phyloP scores from a whole-genome alignment of 2,113 vertebrate genomes.

The Chelonoidis abingdonii region DNA sequence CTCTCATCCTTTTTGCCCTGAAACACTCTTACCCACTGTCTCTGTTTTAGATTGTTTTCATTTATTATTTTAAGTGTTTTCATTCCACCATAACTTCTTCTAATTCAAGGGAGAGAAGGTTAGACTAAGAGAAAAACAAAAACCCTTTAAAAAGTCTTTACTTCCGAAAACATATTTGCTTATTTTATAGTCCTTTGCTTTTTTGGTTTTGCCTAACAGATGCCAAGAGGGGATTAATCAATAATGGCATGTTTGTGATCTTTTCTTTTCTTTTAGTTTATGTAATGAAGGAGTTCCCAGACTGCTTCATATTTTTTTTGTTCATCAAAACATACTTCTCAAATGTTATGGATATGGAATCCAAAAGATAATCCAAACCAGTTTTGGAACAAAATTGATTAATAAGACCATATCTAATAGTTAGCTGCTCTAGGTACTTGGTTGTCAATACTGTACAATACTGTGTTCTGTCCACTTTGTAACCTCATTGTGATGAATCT shows the following conservation, averaged over 20 bases:
- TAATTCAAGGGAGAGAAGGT: constrained; percentile 59
- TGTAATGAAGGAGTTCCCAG: constrained; percentile 76
- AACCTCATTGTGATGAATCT: background rate
- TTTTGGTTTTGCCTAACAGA: constrained; percentile 53
- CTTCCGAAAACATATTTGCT: constrained; percentile 72
- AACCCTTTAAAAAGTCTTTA: constrained; percentile 64
- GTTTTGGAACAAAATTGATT: constrained; percentile 1
- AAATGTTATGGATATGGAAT: constrained; percentile 45
- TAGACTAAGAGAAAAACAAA: constrained; percentile 68
- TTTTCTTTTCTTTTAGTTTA: constrained; percentile 78
- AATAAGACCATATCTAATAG: background rate
- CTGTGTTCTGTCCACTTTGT: background rate
- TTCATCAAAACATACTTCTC: constrained; percentile 70
- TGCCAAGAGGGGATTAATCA: constrained; percentile 76
- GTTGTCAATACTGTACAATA: background rate
- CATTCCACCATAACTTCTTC: constrained; percentile 63
- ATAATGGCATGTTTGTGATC: constrained; percentile 64
- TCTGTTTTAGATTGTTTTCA: constrained; percentile 19
- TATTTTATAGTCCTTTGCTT: constrained; percentile 69
- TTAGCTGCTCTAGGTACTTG: background rate
- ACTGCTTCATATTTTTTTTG: constrained; percentile 54
- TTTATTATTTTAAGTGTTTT: constrained; percentile 70
- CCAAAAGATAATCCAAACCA: constrained; percentile 17
- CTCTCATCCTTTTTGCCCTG: constrained; percentile 21
- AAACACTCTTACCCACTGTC: constrained; percentile 32